Conservation (phyloP, 2,113 vertebrate species). For the Platanista minor region DNA sequence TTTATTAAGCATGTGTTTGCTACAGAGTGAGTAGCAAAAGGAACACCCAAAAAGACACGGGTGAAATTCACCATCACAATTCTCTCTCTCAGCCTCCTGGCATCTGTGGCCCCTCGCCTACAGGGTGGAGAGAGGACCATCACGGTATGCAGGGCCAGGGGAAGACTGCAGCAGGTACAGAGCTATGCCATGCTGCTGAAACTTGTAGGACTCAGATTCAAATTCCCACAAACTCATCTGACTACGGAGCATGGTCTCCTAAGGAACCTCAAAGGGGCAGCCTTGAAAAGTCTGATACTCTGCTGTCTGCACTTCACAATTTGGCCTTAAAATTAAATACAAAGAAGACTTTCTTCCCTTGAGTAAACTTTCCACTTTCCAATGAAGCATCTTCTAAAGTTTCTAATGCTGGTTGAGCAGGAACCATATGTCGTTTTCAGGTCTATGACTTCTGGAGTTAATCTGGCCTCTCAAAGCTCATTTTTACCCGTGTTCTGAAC, state of each 20-base stretch:
- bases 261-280: background rate
- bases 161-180: background rate
- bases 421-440: background rate
- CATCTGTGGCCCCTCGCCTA: fast-evolving
- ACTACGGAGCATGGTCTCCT: background rate
- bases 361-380: background rate
- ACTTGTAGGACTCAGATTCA: background rate
- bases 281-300: background rate
- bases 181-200: background rate
- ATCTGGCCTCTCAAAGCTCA: background rate
- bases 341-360: background rate
- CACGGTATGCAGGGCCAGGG: fast-evolving
- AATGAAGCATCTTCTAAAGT: background rate
- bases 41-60: no score
- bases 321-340: background rate
- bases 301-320: background rate
- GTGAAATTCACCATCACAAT: background rate
- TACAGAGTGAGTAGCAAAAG: background rate
- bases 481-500: background rate
- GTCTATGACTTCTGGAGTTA: background rate
- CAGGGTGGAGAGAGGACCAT: background rate
- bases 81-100: background rate
- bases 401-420: background rate
- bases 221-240: no score
- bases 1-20: background rate